A percentile compares a stretch with the other conserved stretches of the same genome.
Conservation (phyloP, 2,113 vertebrate genomes). For the Forbesichthys papilliferus region DNA sequence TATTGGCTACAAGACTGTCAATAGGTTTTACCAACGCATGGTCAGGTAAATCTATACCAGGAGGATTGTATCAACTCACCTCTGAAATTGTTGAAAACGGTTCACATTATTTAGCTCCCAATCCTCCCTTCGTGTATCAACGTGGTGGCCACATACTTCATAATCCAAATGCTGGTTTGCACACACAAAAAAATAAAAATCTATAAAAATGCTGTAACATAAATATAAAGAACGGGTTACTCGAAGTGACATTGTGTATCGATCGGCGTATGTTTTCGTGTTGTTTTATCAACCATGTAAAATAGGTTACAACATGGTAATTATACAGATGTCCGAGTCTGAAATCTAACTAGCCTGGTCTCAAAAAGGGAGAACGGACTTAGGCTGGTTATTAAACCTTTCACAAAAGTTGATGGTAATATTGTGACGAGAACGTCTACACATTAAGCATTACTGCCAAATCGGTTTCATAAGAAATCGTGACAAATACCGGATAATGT, state of each 20-base stretch:
- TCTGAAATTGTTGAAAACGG: constrained; percentile 56
- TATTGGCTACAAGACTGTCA: not conserved
- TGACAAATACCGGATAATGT: not conserved
- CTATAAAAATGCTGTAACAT: not conserved
- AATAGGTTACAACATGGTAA: constrained; percentile 14
- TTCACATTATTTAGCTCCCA: constrained; percentile 76
- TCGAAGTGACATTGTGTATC: not conserved
- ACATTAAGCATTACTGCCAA: constrained; percentile 16
- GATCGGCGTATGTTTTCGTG: not conserved
- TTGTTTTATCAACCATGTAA: not conserved
- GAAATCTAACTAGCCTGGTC: not conserved
- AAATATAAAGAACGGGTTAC: not conserved
- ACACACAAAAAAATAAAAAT: constrained; percentile 18
- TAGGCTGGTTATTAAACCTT: constrained; percentile 30
- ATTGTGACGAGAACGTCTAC: constrained; percentile 21
- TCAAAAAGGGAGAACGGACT: not conserved
- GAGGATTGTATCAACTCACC: constrained; percentile 63
- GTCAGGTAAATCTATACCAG: not conserved
- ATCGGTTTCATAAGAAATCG: not conserved
- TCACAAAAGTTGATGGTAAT: constrained; percentile 48
- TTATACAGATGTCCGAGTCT: not conserved
- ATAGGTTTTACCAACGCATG: not conserved
- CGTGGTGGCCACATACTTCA: constrained; percentile 66
- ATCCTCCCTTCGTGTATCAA: constrained; percentile 64
- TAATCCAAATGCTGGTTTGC: constrained; percentile 64